Evolutionary conservation across 2,797 vertebrate genomes (phyloP), one percentile per base, ranked within the genome.

Genomic region (Peromyscus nudipes): DNA sequence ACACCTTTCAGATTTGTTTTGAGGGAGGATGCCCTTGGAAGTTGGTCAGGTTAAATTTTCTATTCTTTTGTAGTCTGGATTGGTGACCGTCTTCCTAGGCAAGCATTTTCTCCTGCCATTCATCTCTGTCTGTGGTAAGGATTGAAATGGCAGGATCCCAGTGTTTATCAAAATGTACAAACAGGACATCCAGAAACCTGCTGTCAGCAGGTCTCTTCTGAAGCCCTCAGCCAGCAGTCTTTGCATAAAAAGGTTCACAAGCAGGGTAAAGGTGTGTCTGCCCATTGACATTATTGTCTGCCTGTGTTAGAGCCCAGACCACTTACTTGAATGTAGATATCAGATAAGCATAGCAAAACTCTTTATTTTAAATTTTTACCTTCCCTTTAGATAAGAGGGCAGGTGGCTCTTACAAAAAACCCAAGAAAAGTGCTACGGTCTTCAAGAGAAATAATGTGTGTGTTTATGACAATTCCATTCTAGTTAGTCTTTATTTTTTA

Each of bases 201-300:
- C 77, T 95, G 89, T 97, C 92, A 97, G 95, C 89, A 96, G 96
- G 90, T 91, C 91, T 96, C 65, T 76, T 76, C 85, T 96, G 64
- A 94, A 96, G 89, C 86, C 57, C 55, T 97, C 94, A 94, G 76
- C 73, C 21, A 92, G 3, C 31, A 60, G n/a, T 97, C 97, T 96
- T 94, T 92, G 89, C 92, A 4, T 96, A 96, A 98, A 97, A 91
- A 71, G 77, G 81, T 97, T 98, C 89, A 94, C 40, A 91, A 84
- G 40, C 71, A 96, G 96, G 96, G 60, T 96, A 49, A 96, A 97
- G 95, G 69, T 97, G 62, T 95, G 67, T 14, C 79, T 92, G 49
- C 86, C 83, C 11, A 43, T 71, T 96, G 92, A 96, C 90, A 49
- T 92, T 79, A 67, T 77, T 97, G 94, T 92, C 88, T 96, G 62